Percentiles rank a stretch among this genome's conserved stretches.
These are phyloP conservation scores for Vireo griseus DNA, from an alignment of 2,797 vertebrate genomes.

Conservation along the genomic window DNA sequence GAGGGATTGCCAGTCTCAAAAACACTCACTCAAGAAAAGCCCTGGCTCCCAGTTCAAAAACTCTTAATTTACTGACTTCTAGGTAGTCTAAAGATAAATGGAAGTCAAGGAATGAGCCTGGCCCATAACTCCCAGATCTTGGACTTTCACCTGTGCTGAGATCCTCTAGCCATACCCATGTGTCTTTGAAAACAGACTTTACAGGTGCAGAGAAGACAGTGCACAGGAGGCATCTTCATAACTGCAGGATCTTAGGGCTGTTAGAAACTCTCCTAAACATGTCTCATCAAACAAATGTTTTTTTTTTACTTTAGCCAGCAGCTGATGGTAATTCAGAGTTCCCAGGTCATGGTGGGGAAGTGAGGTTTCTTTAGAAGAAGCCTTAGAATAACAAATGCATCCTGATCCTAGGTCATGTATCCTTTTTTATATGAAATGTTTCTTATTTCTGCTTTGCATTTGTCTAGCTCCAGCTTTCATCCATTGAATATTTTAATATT, in stretches of 20 bases:
- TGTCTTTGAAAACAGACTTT: not conserved
- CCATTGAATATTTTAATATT: not conserved
- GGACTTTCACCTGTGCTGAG: not conserved
- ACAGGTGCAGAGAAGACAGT: not conserved
- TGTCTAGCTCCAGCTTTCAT: not conserved
- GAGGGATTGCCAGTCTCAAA: not conserved
- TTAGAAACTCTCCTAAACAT: not conserved
- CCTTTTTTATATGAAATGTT: not conserved
- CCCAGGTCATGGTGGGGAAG: not conserved
- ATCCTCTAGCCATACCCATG: not conserved
- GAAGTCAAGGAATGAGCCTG: not conserved
- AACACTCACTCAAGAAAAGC: not conserved
- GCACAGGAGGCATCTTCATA: not conserved
- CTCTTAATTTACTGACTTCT: not conserved
- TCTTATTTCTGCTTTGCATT: not conserved
- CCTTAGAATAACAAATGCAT: not conserved
- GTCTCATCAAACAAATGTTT: not conserved
- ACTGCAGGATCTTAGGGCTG: not conserved
- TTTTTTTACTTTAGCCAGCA: not conserved
- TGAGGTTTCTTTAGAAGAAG: not conserved
- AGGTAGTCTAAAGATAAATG: not conserved
- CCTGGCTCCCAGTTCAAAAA: not conserved
- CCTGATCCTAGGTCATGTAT: not conserved
- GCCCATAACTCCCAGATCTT: not conserved
- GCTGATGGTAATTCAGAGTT: not conserved